Base-by-base conservation (phyloP, 2,113 vertebrate species). In the Passer montanus region DNA sequence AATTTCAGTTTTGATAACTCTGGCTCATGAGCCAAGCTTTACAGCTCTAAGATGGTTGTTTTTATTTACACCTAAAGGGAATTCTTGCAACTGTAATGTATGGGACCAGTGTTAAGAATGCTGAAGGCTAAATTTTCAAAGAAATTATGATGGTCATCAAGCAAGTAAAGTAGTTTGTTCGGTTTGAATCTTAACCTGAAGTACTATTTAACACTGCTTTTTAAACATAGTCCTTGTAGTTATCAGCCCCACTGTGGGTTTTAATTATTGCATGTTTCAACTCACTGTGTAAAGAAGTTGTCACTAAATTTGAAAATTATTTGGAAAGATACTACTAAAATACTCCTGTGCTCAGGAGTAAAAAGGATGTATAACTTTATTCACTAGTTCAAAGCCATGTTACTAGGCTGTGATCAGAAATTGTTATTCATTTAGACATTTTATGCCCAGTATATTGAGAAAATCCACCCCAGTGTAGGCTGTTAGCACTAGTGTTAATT, bases 1-100 rank as follows among this genome's bases (percentile, higher is more conserved):
- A 92, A 84, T 87, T 91, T 76, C 35, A n/a, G 77, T 88, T 92
- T 92, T 85, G 63, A 86, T 90, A 85, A 66, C 53, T 86, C 60
- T 74, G 92, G 9, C 33, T 93, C 20, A 14, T 33, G 46, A 90
- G 83, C 26, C 46, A 96, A 77, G 68, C 74, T 91, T 89, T 89
- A 64, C 33, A 87, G 47, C 47, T 82, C 62, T 46, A 41, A 60
- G n/a, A 77, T 35, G 39, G 30, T 84, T 83, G 49, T 11, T 53
- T 84, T 75, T 78, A 49, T 93, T 94, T 95, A 86, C 60, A 82
- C 66, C 46, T 84, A 76, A 28, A 66, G 19, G 30, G 49, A 93
- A 73, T 44, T 85, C 46, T 84, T 85, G 16, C 52, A 77, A 67
- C 43, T 78, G 18, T 75, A 56, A 59, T 46, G 22, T 56, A 9